Conservation (phyloP, 2,113 vertebrate genomes). For the rabbit (Oryctolagus cuniculus) region DNA sequence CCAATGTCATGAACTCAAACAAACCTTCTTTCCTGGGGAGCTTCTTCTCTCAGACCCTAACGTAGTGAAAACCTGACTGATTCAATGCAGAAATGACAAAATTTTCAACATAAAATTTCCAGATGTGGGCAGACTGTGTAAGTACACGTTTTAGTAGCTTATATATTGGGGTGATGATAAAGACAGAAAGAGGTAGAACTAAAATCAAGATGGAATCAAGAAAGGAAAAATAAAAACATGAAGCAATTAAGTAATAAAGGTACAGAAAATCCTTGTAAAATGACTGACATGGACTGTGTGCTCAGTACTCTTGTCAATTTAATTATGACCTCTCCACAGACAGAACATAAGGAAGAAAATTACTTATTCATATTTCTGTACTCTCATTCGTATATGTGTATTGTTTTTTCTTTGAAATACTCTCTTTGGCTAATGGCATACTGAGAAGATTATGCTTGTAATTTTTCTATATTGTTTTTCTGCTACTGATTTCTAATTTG, state of each 20-base stretch:
- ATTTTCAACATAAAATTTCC: neutral
- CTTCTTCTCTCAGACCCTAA: too few species aligned
- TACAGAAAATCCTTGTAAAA: neutral
- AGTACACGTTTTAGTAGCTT: neutral
- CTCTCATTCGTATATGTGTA: neutral
- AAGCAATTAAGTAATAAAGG: neutral
- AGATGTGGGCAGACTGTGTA: neutral
- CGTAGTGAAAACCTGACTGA: too few species aligned
- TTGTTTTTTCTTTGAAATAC: neutral
- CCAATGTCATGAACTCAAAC: too few species aligned
- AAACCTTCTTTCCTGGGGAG: too few species aligned
- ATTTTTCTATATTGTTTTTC: neutral
- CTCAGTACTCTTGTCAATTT: neutral
- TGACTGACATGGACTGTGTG: neutral
- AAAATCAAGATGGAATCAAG: neutral
- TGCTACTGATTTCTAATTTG: neutral
- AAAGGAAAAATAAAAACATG: neutral
- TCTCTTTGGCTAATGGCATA: neutral
- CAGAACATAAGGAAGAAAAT: neutral
- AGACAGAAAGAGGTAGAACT: neutral
- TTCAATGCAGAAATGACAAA: neutral
- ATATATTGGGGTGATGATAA: neutral
- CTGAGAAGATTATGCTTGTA: neutral
- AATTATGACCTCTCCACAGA: neutral
- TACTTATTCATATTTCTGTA: neutral